Base-by-base conservation (phyloP, 2,797 vertebrate species). In the Sebastolobus altivelis region DNA sequence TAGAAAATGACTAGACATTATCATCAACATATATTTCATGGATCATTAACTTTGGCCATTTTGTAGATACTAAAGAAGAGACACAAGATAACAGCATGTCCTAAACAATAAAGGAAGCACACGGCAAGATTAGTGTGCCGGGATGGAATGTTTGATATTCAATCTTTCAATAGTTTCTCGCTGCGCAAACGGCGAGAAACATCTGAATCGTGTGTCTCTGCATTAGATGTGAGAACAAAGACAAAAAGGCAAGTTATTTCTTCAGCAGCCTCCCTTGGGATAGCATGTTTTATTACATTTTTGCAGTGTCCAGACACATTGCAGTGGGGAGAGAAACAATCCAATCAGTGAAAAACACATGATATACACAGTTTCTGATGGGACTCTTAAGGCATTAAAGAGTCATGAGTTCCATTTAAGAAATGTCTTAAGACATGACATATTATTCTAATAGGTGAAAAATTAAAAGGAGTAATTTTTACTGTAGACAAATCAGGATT, bases 281-380 rank as follows among this genome's bases (percentile, higher is more conserved):
- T 20, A 87, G 86, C 87, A 85, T 82, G 71, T 85, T 94, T 95
- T 95, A 95, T 95, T 94, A 90, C 76, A 86, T 80, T 80, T 89
- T 87, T 87, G 89, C 87, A 91, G 87, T 91, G 94, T 93, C 84
- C 87, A 92, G 85, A 92, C 90, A 94, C 87, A 86, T 92, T 89
- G 90, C 90, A 94, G 77, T 80, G 72, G 85, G 72, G 69, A 83
- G 84, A 90, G 85, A 93, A 88, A 93, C 86, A 90, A 91, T 90
- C 89, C 83, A 88, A 86, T 91, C 87, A 87, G 86, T 86, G 88
- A 89, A 87, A 91, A 77, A 91, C 81, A 87, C 61, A 86, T 81
- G 81, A 90, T 91, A 86, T 89, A 92, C 86, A 93, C 82, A 90
- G 71, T 85, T 94, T 85, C 55, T 88, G 83, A 66, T 70, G 81